Percentiles rank a stretch among this genome's conserved stretches.
Conservation (phyloP, 2,888 invertebrate genomes). For the Acronicta leporina region DNA sequence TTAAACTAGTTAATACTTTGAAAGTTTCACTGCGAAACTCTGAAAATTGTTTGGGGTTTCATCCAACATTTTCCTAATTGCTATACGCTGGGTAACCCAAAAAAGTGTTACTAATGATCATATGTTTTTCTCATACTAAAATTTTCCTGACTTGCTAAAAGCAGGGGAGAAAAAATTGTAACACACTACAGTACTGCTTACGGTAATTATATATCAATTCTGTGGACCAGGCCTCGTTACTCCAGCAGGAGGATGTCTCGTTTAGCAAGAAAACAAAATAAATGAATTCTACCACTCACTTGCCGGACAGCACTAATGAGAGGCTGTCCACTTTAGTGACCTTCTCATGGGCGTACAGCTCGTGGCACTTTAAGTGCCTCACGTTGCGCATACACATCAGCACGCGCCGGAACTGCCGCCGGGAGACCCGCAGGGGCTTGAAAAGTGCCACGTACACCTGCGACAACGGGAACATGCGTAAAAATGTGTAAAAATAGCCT, state of each 20-base stretch:
- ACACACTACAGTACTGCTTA: too few relatives aligned
- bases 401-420: conserved; percentile 94
- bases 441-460: conserved; percentile 95
- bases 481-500: neutral
- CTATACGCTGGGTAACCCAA: too few relatives aligned
- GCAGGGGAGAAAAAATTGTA: too few relatives aligned
- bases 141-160: too few relatives aligned
- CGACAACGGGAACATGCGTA: conserved; percentile 17
- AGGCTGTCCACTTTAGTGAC: conserved; percentile 96
- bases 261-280: neutral
- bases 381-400: conserved; percentile 95
- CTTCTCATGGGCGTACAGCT: conserved; percentile 96
- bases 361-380: conserved; percentile 94
- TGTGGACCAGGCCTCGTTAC: too few relatives aligned
- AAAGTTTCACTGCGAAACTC: too few relatives aligned
- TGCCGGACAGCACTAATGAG: conserved; percentile 95
- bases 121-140: too few relatives aligned
- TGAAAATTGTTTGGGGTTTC: too few relatives aligned
- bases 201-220: too few relatives aligned
- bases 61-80: too few relatives aligned
- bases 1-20: too few relatives aligned
- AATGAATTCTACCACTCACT: conserved; percentile 90
- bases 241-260: neutral
- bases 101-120: too few relatives aligned
- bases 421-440: conserved; percentile 94